Conservation (phyloP, 2,888 invertebrate species). For the Brenthis hecate region DNA sequence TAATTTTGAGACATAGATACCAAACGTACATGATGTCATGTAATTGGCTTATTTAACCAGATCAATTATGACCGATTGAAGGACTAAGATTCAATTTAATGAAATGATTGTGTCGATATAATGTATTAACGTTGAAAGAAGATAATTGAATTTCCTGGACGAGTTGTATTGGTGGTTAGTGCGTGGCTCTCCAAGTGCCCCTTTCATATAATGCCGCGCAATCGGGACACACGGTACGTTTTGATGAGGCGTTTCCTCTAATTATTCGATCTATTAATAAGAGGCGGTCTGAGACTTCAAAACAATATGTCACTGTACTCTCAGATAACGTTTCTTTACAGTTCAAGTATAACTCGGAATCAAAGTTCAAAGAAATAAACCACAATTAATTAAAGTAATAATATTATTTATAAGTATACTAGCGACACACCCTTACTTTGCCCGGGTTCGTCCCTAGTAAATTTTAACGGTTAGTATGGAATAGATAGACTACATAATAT, state of each 20-base stretch:
- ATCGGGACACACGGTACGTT: slow-evolving; percentile 56
- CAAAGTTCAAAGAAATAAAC: slow-evolving; percentile 26
- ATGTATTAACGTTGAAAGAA: slow-evolving; percentile 76
- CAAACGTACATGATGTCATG: slow-evolving; percentile 33
- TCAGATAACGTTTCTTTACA: slow-evolving; percentile 55
- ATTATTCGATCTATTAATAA: slow-evolving; percentile 80
- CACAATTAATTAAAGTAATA: neutral
- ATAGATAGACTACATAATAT: no score
- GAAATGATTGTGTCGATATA: slow-evolving; percentile 80
- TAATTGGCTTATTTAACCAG: slow-evolving; percentile 63
- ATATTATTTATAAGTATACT: neutral
- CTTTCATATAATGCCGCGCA: slow-evolving; percentile 57
- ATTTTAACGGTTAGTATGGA: no score
- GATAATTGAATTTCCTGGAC: slow-evolving; percentile 81
- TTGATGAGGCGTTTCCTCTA: slow-evolving; percentile 79
- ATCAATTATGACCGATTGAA: slow-evolving; percentile 70
- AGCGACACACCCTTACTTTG: no score
- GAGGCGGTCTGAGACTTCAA: slow-evolving; percentile 48
- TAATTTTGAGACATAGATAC: slow-evolving; percentile 17
- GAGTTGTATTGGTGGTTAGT: slow-evolving; percentile 64
- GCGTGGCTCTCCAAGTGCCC: slow-evolving; percentile 61
- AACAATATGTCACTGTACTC: slow-evolving; percentile 66
- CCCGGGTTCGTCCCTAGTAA: no score
- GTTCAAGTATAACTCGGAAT: slow-evolving; percentile 41
- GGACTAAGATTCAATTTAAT: slow-evolving; percentile 72